Evolutionary conservation across 2,888 invertebrate genomes (phyloP).

Genomic region (Tetragonisca angustula): DNA sequence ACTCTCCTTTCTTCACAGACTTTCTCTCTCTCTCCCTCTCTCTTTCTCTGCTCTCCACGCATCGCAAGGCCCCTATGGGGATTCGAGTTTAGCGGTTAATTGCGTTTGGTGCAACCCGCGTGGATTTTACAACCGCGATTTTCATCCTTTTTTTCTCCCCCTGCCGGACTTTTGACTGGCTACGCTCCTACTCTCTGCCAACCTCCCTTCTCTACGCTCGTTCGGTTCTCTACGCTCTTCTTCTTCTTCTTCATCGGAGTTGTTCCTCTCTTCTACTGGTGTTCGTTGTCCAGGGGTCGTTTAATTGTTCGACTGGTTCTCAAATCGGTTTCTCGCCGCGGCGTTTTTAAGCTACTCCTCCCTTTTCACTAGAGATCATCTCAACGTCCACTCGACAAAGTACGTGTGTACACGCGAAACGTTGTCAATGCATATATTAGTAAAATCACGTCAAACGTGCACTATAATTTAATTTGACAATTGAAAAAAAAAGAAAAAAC

Average conservation of each 20-base stretch:
- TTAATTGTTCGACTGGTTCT: slow-evolving; percentile 79
- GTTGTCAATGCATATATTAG: too few species aligned
- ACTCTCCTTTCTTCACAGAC: not conserved
- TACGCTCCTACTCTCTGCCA: slow-evolving; percentile 49
- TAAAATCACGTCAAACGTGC: too few species aligned
- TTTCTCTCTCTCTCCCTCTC: slow-evolving; percentile 50
- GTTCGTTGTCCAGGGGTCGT: slow-evolving; percentile 66
- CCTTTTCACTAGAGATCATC: too few species aligned
- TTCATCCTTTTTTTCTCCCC: slow-evolving; percentile 77
- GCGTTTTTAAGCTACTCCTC: slow-evolving; percentile 63
- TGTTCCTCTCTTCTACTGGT: slow-evolving; percentile 8
- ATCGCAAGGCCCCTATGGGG: slow-evolving; percentile 76
- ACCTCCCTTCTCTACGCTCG: slow-evolving; percentile 19
- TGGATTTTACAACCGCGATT: slow-evolving; percentile 81
- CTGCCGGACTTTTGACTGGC: slow-evolving; percentile 59
- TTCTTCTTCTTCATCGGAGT: not conserved
- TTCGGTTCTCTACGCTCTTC: slow-evolving; percentile 37
- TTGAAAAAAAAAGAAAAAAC: too few species aligned
- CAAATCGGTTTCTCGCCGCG: slow-evolving; percentile 73
- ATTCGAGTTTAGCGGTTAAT: slow-evolving; percentile 82
- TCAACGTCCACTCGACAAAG: too few species aligned
- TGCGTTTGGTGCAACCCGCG: slow-evolving; percentile 81
- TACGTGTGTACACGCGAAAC: too few species aligned
- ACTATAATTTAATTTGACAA: too few species aligned
- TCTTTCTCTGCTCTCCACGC: slow-evolving; percentile 48